phyloP scores from a whole-genome alignment of 1,140 invertebrate species.

The Aphidius gifuensis region DNA sequence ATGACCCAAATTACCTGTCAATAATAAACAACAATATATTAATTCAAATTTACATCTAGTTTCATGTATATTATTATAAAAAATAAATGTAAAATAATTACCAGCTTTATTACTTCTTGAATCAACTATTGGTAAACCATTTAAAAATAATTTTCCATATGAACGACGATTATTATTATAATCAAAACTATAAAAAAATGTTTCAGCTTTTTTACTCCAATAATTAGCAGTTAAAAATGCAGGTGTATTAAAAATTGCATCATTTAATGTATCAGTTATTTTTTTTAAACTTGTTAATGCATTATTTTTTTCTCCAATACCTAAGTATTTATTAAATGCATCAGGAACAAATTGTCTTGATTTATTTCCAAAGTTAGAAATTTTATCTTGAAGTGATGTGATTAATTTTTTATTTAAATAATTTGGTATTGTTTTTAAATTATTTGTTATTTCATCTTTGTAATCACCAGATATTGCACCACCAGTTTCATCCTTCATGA shows the following conservation, averaged over 20 bases:
- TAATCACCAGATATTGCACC: conserved; percentile 59
- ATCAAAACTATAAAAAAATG: conserved; percentile 73
- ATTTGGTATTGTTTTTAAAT: conserved; percentile 53
- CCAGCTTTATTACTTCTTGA: conserved; percentile 19
- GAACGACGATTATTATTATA: conserved; percentile 59
- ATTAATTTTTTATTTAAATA: conserved; percentile 59
- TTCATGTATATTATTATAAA: conserved; percentile 1
- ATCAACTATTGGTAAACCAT: conserved; percentile 58
- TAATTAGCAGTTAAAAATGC: conserved; percentile 65
- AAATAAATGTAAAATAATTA: conserved; percentile 21
- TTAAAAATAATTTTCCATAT: conserved; percentile 61
- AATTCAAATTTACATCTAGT: conserved; percentile 1
- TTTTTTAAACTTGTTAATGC: conserved; percentile 22
- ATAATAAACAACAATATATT: not conserved
- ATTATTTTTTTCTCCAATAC: conserved; percentile 13
- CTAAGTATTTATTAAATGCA: conserved; percentile 40
- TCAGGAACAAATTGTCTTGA: conserved; percentile 34
- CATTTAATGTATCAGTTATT: conserved; percentile 54
- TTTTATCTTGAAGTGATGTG: conserved; percentile 41
- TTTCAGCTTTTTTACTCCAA: conserved; percentile 61
- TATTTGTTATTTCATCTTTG: conserved; percentile 51
- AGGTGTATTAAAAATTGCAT: conserved; percentile 71
- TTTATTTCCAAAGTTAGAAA: conserved; percentile 35
- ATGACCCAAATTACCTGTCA: conserved; percentile 56
- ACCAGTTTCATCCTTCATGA: conserved; percentile 68